phyloP scores from a whole-genome alignment of 1,140 invertebrate species.

The Bombus breviceps region DNA sequence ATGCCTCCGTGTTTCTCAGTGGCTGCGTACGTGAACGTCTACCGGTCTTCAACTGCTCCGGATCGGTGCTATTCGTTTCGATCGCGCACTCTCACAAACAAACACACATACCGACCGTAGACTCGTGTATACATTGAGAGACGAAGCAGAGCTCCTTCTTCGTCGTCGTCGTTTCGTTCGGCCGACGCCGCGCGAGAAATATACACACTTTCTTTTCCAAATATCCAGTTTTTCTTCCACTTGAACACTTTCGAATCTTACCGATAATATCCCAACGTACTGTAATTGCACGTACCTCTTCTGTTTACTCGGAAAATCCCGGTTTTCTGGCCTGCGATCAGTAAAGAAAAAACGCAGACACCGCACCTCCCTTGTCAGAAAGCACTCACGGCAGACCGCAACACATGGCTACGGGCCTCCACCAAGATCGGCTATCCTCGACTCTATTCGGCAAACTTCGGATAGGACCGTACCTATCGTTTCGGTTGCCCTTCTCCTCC shows the following conservation, averaged over 20 bases:
- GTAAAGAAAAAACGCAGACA: conserved; percentile 74
- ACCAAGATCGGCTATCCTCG: conserved; percentile 70
- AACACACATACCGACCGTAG: conserved; percentile 1
- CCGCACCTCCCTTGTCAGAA: conserved; percentile 79
- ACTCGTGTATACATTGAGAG: conserved; percentile 34
- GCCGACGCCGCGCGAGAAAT: conserved; percentile 55
- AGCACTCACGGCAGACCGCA: conserved; percentile 80
- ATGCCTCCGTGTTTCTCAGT: conserved; percentile 29
- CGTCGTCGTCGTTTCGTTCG: conserved; percentile 56
- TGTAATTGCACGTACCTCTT: not conserved
- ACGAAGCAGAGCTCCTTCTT: conserved; percentile 46
- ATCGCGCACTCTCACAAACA: conserved; percentile 44
- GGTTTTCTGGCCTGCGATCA: conserved; percentile 41
- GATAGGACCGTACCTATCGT: conserved; percentile 68
- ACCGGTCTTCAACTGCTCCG: conserved; percentile 35
- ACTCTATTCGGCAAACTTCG: conserved; percentile 65
- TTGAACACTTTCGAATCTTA: not conserved
- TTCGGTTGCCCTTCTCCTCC: conserved; percentile 3
- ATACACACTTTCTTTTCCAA: conserved; percentile 54
- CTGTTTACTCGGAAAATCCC: not conserved
- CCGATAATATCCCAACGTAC: not conserved
- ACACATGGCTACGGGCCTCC: conserved; percentile 79
- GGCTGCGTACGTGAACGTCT: conserved; percentile 11
- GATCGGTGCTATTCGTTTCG: conserved; percentile 43
- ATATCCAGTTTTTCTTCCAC: not conserved